These are phyloP conservation scores for Synanthedon formicaeformis DNA, from an alignment of 2,888 invertebrate species.

Conservation along the genomic window DNA sequence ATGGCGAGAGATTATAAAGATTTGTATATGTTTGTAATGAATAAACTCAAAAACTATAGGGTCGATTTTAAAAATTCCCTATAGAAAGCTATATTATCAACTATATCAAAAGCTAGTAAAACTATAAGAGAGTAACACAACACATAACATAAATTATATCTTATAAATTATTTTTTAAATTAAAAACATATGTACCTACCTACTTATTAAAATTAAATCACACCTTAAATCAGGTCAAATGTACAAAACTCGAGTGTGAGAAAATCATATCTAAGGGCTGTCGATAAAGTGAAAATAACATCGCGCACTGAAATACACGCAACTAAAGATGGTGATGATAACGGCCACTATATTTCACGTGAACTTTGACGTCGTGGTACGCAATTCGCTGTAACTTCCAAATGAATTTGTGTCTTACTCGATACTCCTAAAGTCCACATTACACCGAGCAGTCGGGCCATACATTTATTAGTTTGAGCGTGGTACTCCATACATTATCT, in stretches of 20 bases:
- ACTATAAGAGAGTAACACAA: no score
- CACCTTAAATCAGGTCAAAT: no score
- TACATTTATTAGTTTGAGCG: not conserved
- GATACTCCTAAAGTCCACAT: not conserved
- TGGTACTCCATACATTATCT: conserved; percentile 24
- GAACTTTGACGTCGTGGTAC: not conserved
- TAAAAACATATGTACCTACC: no score
- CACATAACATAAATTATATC: no score
- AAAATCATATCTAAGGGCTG: conserved; percentile 12
- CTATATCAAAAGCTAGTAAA: no score
- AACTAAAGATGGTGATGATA: conserved; percentile 25
- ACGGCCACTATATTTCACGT: conserved; percentile 12
- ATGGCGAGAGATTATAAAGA: no score
- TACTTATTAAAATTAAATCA: no score
- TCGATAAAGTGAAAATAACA: conserved; percentile 11
- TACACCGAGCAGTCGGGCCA: not conserved
- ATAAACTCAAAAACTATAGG: no score
- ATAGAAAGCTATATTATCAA: no score
- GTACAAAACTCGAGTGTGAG: not conserved
- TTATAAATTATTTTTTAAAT: no score
- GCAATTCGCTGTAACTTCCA: not conserved
- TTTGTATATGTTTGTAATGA: no score
- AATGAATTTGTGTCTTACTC: not conserved
- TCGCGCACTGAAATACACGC: conserved; percentile 19
- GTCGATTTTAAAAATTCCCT: no score